These are phyloP conservation scores for Syngnathus acus DNA, from an alignment of 2,797 vertebrate genomes.

Conservation along the genomic window DNA sequence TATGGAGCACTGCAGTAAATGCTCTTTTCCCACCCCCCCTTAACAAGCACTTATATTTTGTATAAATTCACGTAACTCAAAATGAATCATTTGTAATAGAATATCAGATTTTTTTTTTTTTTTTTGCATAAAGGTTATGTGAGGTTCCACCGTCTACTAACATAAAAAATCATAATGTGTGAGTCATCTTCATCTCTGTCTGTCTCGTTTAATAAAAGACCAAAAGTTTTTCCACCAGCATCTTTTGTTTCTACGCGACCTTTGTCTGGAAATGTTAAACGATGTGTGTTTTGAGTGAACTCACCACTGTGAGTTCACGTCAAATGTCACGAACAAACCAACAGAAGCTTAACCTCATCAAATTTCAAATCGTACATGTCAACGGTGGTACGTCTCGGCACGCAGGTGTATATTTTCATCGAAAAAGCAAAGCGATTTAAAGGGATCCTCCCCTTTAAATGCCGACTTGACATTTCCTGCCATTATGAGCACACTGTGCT, in stretches of 20 bases:
- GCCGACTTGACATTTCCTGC: conserved; percentile 70
- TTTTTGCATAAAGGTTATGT: conserved; percentile 10
- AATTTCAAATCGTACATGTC: conserved; percentile 42
- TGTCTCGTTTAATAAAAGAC: conserved; percentile 6
- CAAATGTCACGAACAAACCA: conserved; percentile 51
- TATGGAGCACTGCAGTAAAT: conserved; percentile 18
- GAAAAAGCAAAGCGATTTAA: conserved; percentile 62
- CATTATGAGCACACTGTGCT: conserved; percentile 61
- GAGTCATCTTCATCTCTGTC: neutral
- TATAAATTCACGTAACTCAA: neutral
- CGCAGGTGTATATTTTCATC: conserved; percentile 54
- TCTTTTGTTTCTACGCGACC: conserved; percentile 27
- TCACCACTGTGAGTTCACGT: conserved; percentile 25
- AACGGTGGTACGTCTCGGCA: conserved; percentile 30
- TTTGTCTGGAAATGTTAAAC: conserved; percentile 62
- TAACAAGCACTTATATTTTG: conserved; percentile 16
- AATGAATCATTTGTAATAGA: neutral
- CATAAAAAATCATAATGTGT: neutral
- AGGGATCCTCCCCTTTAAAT: conserved; percentile 54
- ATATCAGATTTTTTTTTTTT: neutral
- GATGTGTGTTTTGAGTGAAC: conserved; percentile 44
- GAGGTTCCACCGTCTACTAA: neutral
- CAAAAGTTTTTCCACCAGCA: neutral
- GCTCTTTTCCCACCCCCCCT: conserved; percentile 2
- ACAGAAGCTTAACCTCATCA: conserved; percentile 48